phyloP scores from a whole-genome alignment of 2,888 invertebrate genomes.

The Lasiommata megera region DNA sequence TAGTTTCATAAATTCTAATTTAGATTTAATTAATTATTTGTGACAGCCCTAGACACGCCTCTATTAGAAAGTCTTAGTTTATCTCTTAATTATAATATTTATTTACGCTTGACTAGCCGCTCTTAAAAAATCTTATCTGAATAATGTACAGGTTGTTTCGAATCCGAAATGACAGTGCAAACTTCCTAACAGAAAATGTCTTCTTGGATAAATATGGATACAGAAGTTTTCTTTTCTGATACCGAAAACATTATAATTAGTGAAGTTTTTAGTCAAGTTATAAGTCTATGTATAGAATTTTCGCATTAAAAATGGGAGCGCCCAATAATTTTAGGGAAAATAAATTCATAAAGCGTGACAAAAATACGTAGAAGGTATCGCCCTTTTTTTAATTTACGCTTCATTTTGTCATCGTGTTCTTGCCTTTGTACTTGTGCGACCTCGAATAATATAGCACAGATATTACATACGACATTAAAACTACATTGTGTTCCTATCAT shows the following conservation, averaged over 20 bases:
- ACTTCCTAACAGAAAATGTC: too few species aligned
- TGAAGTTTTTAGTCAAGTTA: too few species aligned
- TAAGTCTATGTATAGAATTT: neutral
- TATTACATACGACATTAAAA: slow-evolving; percentile 25
- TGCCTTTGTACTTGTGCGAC: neutral
- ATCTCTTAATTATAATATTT: neutral
- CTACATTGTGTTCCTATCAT: slow-evolving; percentile 44
- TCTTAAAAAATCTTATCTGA: neutral
- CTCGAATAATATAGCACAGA: slow-evolving; percentile 10
- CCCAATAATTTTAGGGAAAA: neutral
- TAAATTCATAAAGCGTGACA: slow-evolving; percentile 11
- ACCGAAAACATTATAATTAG: too few species aligned
- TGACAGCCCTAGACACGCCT: neutral
- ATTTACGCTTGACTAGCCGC: neutral
- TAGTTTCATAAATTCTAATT: too few species aligned
- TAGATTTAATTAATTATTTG: too few species aligned
- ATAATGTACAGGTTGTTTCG: too few species aligned
- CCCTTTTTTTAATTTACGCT: slow-evolving; percentile 14
- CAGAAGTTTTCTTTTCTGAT: too few species aligned
- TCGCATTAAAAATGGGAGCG: neutral
- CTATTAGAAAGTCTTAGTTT: neutral
- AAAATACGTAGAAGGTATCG: slow-evolving; percentile 1
- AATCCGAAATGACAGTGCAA: too few species aligned
- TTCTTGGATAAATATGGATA: too few species aligned
- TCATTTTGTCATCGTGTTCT: slow-evolving; percentile 2